phyloP scores from a whole-genome alignment of 2,888 invertebrate genomes.

The Eristalinus aeneus region DNA sequence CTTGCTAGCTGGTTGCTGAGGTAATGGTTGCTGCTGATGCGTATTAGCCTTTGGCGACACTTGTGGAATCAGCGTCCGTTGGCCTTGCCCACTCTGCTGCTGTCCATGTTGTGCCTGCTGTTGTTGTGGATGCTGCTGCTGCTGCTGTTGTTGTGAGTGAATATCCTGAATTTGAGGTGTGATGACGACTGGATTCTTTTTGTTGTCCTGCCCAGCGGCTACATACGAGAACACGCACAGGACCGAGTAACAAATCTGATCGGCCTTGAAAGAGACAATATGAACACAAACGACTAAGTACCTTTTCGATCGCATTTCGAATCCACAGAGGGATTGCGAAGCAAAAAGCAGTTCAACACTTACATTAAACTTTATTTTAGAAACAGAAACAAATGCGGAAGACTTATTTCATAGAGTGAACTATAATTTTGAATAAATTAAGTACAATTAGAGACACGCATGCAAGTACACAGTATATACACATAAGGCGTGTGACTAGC shows the following conservation, averaged over 20 bases:
- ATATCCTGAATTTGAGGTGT: conserved; percentile 79
- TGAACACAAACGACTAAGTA: neutral
- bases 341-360: conserved; percentile 64
- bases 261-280: conserved; percentile 85
- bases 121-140: conserved; percentile 73
- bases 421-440: conserved; percentile 51
- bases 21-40: conserved; percentile 71
- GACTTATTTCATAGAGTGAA: conserved; percentile 43
- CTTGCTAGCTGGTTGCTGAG: conserved; percentile 72
- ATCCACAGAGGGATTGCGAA: conserved; percentile 25
- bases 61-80: conserved; percentile 42
- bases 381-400: conserved; percentile 66
- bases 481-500: conserved; percentile 23
- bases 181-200: conserved; percentile 81
- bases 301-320: neutral
- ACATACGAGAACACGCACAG: conserved; percentile 99
- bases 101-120: conserved; percentile 22
- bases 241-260: conserved; percentile 99
- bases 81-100: conserved; percentile 68
- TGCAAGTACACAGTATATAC: conserved; percentile 55
- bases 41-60: conserved; percentile 58
- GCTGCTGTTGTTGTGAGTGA: conserved; percentile 76
- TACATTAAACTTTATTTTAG: conserved; percentile 49
- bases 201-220: conserved; percentile 93
- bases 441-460: conserved; percentile 59